phyloP scores from a whole-genome alignment of 2,797 vertebrate species.

The Aphelocoma californica region DNA sequence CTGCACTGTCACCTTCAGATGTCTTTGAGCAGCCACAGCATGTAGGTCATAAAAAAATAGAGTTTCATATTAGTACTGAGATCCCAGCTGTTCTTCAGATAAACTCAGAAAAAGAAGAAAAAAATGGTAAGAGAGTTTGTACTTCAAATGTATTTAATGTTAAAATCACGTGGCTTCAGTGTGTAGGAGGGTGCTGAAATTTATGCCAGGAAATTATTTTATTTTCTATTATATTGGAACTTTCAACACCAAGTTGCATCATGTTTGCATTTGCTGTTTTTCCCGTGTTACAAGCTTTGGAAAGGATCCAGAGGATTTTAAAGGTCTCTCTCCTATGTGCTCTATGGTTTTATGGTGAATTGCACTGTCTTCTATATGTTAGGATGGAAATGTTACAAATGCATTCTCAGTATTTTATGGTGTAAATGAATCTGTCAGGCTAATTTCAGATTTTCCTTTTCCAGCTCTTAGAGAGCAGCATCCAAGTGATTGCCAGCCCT shows the following conservation, averaged over 20 bases:
- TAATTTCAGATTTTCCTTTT: background rate
- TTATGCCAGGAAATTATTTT: background rate
- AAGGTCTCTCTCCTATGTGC: background rate
- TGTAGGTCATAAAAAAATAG: conserved; percentile 87
- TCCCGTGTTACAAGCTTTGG: background rate
- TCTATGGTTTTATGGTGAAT: background rate
- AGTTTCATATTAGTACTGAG: conserved; percentile 91
- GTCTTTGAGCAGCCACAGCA: conserved; percentile 91
- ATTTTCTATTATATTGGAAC: background rate
- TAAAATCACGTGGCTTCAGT: background rate
- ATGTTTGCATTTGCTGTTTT: background rate
- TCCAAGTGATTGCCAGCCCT: background rate
- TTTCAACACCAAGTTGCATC: background rate
- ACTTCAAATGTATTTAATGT: background rate
- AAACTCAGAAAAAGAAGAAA: conserved; percentile 66
- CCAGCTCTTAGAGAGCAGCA: background rate
- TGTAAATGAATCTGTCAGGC: background rate
- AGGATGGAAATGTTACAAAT: background rate
- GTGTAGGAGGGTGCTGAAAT: background rate
- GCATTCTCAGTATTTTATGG: background rate
- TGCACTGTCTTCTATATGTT: background rate
- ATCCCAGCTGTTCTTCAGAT: conserved; percentile 75
- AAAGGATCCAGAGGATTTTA: background rate
- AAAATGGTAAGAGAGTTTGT: conserved; percentile 69
- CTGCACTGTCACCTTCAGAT: conserved; percentile 86